phyloP scores from a whole-genome alignment of 2,888 invertebrate species.

The Ectemnius cavifrons region DNA sequence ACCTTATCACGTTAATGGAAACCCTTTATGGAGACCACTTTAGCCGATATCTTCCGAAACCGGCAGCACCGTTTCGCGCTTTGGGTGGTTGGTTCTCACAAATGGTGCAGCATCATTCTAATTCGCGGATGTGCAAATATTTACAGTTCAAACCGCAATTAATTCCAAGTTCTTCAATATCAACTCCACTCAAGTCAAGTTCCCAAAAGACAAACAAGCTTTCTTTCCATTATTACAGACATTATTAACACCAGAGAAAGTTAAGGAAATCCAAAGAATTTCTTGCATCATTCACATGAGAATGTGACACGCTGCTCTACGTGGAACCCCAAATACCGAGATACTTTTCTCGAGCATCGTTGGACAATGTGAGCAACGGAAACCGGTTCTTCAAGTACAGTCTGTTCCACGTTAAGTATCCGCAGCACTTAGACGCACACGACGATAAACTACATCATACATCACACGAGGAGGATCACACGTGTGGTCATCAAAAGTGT shows the following conservation, averaged over 20 bases:
- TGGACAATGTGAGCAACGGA: not conserved
- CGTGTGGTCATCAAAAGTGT: constrained; percentile 36
- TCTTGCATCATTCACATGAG: not conserved
- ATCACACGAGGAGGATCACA: constrained; percentile 24
- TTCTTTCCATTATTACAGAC: too few relatives aligned
- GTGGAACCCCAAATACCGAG: not conserved
- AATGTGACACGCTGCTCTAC: constrained; percentile 2
- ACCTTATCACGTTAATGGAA: constrained; percentile 66
- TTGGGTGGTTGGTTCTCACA: constrained; percentile 58
- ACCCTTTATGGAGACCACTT: constrained; percentile 62
- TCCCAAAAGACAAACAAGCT: too few relatives aligned
- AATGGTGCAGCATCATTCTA: constrained; percentile 27
- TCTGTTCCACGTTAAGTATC: not conserved
- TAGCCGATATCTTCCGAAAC: constrained; percentile 52
- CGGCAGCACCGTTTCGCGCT: constrained; percentile 45
- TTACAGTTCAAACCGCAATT: too few relatives aligned
- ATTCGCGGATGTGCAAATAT: not conserved
- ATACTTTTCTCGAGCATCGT: not conserved
- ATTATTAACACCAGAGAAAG: too few relatives aligned
- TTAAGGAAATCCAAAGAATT: not conserved
- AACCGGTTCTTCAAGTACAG: not conserved
- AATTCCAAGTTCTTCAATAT: not conserved
- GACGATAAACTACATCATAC: constrained; percentile 15
- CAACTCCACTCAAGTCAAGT: too few relatives aligned
- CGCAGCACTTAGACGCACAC: not conserved